phyloP scores from a whole-genome alignment of 2,888 invertebrate genomes.

The Deroplatys truncata region DNA sequence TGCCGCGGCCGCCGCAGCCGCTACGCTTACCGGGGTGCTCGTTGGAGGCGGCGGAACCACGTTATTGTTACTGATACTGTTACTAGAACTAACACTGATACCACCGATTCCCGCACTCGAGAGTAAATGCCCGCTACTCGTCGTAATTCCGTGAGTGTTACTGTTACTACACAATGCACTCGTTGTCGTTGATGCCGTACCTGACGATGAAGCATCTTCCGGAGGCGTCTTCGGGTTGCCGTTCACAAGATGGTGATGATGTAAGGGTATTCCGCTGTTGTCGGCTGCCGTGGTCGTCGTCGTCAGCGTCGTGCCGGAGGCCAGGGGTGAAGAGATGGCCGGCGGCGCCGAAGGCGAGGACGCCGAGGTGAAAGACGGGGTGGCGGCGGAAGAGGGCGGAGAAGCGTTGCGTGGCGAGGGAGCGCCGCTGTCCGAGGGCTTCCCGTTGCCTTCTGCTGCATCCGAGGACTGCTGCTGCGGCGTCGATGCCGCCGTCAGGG shows the following conservation, averaged over 20 bases:
- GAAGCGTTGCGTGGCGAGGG: conserved; percentile 39
- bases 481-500: conserved; percentile 42
- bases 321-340: conserved; percentile 25
- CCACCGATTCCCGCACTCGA: conserved; percentile 13
- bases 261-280: conserved; percentile 32
- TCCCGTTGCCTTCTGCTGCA: conserved; percentile 40
- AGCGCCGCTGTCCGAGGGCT: conserved; percentile 35
- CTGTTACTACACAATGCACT: conserved; percentile 42
- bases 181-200: conserved; percentile 37
- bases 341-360: conserved; percentile 40
- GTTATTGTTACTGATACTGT: not conserved
- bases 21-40: conserved; percentile 16
- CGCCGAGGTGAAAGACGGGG: conserved; percentile 33
- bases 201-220: conserved; percentile 43
- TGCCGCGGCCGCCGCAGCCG: not conserved
- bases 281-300: conserved; percentile 30
- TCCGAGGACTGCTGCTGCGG: conserved; percentile 35
- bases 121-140: conserved; percentile 6
- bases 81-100: conserved; percentile 12
- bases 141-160: conserved; percentile 25
- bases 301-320: conserved; percentile 34
- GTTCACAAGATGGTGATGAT: conserved; percentile 31
- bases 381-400: conserved; percentile 50
- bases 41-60: conserved; percentile 18
- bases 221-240: conserved; percentile 53